Evolutionary conservation across 2,797 vertebrate genomes (phyloP), one percentile per base, ranked within the genome.

Genomic region (Sebastes miniatus): DNA sequence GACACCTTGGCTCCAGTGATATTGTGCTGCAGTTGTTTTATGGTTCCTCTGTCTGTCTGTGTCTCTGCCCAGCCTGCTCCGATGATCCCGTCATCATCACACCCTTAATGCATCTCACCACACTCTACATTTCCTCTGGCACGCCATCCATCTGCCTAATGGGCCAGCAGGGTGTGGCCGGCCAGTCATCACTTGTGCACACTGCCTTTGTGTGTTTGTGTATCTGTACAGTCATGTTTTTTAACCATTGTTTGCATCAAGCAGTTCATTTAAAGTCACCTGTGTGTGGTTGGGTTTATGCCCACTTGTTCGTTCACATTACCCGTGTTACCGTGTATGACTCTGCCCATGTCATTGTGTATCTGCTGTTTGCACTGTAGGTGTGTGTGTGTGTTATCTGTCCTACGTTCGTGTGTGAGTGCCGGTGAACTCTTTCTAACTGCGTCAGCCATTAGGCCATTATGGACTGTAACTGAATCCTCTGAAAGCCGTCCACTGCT

Each of bases 401-500:
- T 65, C 31, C 25, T 69, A 24, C 78, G 77, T 65, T 47, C 39
- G 76, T 81, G 83, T 82, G 82, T 67, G 66, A 47, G 85, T 76
- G 83, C 69, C 77, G 39, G 77, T 85, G 80, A 80, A 89, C 80
- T 84, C 83, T 83, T 80, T 83, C 69, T 72, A 83, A 86, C 83
- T 84, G 80, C 76, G 47, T 90, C 85, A 83, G 88, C 89, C 89
- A 93, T 94, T 89, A 93, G 87, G 84, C 86, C 87, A 91, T 94
- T 85, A 92, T 78, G 85, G 86, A 70, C 78, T 92, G 95, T 94
- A 95, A 96, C 94, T 65, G 84, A 90, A 96, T 93, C 93, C 92
- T 80, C 89, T 90, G 90, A 94, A 93, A 94, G 93, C 91, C 59
- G 59, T 85, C 79, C 78, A 59, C 84, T 79, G 83, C 80, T 86